Evolutionary conservation across 1,140 invertebrate genomes (phyloP).

Genomic region (Nasonia vitripennis): DNA sequence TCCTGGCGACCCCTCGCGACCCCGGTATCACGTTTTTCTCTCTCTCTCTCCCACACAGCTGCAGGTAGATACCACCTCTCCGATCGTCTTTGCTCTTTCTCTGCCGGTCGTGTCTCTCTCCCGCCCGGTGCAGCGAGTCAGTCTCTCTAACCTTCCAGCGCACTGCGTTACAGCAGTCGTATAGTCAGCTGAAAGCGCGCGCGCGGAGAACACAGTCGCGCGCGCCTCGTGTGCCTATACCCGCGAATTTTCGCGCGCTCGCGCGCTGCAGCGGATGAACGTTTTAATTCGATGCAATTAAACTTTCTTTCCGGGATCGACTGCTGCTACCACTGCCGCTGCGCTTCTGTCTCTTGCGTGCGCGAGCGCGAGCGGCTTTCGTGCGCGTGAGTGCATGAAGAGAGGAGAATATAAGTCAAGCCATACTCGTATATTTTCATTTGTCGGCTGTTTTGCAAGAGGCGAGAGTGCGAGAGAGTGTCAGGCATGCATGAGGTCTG

Average conservation of each 20-base stretch:
- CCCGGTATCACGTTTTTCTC: background rate
- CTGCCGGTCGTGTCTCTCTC: background rate
- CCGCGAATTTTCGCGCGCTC: conserved; percentile 26
- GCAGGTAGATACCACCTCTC: background rate
- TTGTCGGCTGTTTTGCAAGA: conserved; percentile 57
- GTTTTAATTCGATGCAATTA: conserved; percentile 64
- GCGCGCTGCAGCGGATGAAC: conserved; percentile 48
- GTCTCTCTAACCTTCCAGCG: background rate
- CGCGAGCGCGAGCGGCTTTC: background rate
- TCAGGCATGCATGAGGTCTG: conserved; percentile 58
- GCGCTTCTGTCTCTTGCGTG: conserved; percentile 36
- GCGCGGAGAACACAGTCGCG: too few relatives aligned
- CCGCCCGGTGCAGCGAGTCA: conserved; percentile 6
- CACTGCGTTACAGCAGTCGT: background rate
- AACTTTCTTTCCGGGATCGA: conserved; percentile 72
- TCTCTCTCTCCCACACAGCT: background rate
- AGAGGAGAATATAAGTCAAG: background rate
- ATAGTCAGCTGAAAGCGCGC: background rate
- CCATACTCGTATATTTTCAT: conserved; percentile 49
- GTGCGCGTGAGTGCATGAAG: background rate
- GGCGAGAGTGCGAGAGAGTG: conserved; percentile 49
- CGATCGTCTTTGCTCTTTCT: background rate
- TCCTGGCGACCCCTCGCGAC: background rate
- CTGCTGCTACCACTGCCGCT: conserved; percentile 23
- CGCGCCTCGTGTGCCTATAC: conserved; percentile 5